Conservation (phyloP, 2,888 invertebrate species). For the Nasonovia ribisnigri region DNA sequence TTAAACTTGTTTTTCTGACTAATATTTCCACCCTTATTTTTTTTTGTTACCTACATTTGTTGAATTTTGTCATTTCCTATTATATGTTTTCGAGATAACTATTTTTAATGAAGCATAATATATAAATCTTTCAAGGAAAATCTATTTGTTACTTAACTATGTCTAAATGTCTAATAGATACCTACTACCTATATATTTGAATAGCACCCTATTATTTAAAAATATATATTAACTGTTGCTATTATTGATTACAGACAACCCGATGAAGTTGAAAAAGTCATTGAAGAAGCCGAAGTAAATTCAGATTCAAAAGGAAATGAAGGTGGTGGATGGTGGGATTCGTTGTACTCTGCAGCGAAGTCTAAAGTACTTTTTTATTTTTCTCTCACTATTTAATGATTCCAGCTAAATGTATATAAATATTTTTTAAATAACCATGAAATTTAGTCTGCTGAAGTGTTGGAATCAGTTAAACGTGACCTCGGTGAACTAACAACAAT, state of each 20-base stretch:
- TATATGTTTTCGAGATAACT: neutral
- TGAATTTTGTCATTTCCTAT: neutral
- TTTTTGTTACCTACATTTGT: too few species aligned
- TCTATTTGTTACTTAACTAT: neutral
- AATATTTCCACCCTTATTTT: neutral
- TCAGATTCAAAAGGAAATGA: conserved; percentile 44
- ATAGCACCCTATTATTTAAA: neutral
- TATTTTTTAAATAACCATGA: neutral
- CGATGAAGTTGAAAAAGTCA: conserved; percentile 3
- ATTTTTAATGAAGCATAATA: neutral
- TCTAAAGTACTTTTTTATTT: conserved; percentile 57
- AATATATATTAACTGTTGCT: neutral
- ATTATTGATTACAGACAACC: conserved; percentile 44
- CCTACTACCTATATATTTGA: neutral
- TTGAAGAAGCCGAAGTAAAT: conserved; percentile 20
- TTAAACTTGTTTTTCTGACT: neutral
- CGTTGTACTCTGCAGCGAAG: conserved; percentile 65
- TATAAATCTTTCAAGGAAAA: neutral
- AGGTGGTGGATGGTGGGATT: conserved; percentile 66
- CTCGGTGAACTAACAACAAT: conserved; percentile 81
- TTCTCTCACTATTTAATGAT: neutral
- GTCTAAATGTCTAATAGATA: too few species aligned
- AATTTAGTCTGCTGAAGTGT: conserved; percentile 79
- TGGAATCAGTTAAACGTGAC: conserved; percentile 83
- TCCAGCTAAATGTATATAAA: neutral